A percentile compares a stretch with the other conserved stretches of the same genome.
These are phyloP conservation scores for Drosophila melanocephala DNA, from an alignment of 2,888 invertebrate species.

Conservation along the genomic window DNA sequence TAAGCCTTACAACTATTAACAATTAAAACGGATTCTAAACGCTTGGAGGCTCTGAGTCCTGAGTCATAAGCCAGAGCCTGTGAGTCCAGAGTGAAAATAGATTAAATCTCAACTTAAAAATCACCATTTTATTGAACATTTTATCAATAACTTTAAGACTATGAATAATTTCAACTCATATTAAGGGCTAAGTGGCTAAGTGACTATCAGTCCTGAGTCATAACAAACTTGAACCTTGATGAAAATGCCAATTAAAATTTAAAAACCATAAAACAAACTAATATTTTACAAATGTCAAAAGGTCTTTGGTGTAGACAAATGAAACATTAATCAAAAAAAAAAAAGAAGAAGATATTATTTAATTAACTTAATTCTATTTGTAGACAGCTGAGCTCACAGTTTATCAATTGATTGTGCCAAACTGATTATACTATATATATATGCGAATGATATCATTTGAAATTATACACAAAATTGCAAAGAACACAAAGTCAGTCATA, in stretches of 20 bases:
- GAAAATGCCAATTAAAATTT: slow-evolving; percentile 1
- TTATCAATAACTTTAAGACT: not conserved
- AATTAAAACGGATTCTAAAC: not conserved
- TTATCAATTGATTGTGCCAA: slow-evolving; percentile 25
- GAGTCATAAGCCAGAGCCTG: not conserved
- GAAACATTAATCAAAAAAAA: not conserved
- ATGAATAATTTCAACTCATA: not conserved
- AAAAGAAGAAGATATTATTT: slow-evolving; percentile 9
- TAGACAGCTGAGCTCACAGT: slow-evolving; percentile 13
- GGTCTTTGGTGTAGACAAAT: not conserved
- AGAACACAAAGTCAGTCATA: slow-evolving; percentile 35
- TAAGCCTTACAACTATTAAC: not conserved
- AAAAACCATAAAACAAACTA: slow-evolving; percentile 7
- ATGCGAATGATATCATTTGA: slow-evolving; percentile 51
- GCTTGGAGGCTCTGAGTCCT: not conserved
- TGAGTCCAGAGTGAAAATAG: too few relatives aligned
- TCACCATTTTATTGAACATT: not conserved
- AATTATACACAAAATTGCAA: not conserved
- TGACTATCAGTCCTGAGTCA: not conserved
- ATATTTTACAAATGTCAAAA: slow-evolving; percentile 23
- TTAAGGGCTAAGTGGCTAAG: not conserved
- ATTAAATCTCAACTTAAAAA: too few relatives aligned
- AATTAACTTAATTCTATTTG: slow-evolving; percentile 33
- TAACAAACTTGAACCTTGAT: not conserved
- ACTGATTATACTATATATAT: not conserved